phyloP scores from a whole-genome alignment of 2,113 vertebrate genomes.

The western clawed frog (Xenopus tropicalis) region DNA sequence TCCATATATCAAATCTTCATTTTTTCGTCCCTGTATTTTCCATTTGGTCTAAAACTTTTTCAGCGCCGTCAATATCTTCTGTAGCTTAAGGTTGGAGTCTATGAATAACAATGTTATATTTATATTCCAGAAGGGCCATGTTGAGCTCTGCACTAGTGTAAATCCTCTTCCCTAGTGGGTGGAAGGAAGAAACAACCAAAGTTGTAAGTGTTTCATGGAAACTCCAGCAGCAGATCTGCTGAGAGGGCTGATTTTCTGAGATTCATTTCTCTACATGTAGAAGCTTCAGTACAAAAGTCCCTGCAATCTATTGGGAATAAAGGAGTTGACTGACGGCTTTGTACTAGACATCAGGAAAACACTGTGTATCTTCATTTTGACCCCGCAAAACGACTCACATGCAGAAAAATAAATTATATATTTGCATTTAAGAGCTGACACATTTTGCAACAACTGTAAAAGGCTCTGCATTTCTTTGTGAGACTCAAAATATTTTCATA shows the following conservation, averaged over 20 bases:
- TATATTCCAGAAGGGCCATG: slow-evolving; percentile 16
- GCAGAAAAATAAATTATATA: not conserved
- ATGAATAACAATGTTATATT: slow-evolving; percentile 20
- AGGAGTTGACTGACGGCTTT: slow-evolving; percentile 6
- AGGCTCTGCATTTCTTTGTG: not conserved
- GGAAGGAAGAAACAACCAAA: not conserved
- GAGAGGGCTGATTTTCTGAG: not conserved
- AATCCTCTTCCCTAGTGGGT: slow-evolving; percentile 15
- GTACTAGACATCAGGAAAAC: slow-evolving; percentile 2
- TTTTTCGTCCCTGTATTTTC: too few relatives aligned
- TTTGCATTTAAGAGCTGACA: not conserved
- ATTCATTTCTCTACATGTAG: slow-evolving; percentile 2
- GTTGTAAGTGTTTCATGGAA: slow-evolving; percentile 12
- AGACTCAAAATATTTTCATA: too few relatives aligned
- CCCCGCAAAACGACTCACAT: not conserved
- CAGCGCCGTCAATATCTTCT: not conserved
- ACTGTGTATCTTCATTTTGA: slow-evolving; percentile 3
- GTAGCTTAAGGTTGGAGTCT: not conserved
- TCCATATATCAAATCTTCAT: too few relatives aligned
- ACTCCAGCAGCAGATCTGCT: slow-evolving; percentile 16
- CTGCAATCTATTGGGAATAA: not conserved
- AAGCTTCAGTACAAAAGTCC: not conserved
- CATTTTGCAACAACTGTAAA: not conserved
- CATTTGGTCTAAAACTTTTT: too few relatives aligned
- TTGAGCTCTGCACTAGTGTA: slow-evolving; percentile 5